Evolutionary conservation across 2,888 invertebrate genomes (phyloP).

Genomic region (Opisthograptis luteolata): DNA sequence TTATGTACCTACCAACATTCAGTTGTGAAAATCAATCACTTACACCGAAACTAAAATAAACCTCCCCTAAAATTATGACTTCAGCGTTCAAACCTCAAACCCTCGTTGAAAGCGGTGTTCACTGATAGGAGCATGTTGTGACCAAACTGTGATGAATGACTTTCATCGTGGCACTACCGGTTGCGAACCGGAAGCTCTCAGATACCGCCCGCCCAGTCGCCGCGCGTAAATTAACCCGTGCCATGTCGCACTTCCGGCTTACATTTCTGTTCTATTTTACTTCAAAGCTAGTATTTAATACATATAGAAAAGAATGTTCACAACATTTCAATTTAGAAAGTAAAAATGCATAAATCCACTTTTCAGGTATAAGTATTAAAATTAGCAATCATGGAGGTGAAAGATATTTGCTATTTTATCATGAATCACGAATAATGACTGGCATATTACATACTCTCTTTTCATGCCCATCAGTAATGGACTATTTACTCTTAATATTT

Average conservation of each 20-base stretch:
- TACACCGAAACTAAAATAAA: constrained; percentile 24
- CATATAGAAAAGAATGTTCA: constrained; percentile 10
- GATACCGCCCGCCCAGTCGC: constrained; percentile 67
- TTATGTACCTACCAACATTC: too few relatives aligned
- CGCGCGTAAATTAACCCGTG: constrained; percentile 68
- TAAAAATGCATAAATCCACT: too few relatives aligned
- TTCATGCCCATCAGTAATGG: not conserved
- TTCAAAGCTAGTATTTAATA: constrained; percentile 33
- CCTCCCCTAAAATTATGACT: constrained; percentile 28
- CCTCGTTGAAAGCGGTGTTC: constrained; percentile 44
- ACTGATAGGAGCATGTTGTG: constrained; percentile 63
- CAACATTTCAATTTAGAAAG: too few relatives aligned
- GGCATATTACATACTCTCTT: too few relatives aligned
- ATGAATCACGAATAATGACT: too few relatives aligned
- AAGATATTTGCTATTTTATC: too few relatives aligned
- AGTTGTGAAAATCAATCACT: too few relatives aligned
- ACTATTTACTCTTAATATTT: not conserved
- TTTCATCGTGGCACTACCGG: constrained; percentile 66
- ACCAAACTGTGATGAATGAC: constrained; percentile 75
- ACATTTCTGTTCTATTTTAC: constrained; percentile 53
- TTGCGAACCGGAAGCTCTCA: constrained; percentile 63
- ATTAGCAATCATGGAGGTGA: too few relatives aligned
- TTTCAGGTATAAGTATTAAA: too few relatives aligned
- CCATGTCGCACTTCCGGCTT: constrained; percentile 61
- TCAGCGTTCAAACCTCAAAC: constrained; percentile 30